These are phyloP conservation scores for Diadema setosum DNA, from an alignment of 35 echinoderm and acorn worm species.

Conservation along the genomic window DNA sequence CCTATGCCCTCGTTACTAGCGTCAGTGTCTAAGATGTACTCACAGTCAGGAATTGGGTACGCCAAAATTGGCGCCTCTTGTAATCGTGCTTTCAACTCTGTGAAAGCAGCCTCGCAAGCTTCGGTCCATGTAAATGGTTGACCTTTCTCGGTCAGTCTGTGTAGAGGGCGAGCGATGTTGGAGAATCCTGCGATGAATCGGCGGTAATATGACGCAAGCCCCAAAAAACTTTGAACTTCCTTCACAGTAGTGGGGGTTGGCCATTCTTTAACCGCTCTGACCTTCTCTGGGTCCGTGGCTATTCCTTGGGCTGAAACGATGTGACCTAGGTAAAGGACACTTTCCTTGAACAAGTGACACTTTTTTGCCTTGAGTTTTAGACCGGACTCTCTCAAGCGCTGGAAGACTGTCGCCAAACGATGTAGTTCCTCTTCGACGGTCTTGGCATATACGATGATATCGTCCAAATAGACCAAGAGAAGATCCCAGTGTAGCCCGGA, in stretches of 20 bases:
- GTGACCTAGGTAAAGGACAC: slow-evolving; percentile 50
- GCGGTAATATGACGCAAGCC: slow-evolving; percentile 44
- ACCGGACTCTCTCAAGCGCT: background rate
- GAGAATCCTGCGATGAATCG: slow-evolving; percentile 31
- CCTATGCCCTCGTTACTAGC: too few relatives aligned
- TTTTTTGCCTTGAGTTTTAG: slow-evolving; percentile 54
- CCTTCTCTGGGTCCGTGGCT: slow-evolving; percentile 26
- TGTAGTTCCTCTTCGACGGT: slow-evolving; percentile 49
- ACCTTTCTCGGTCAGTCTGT: slow-evolving; percentile 2
- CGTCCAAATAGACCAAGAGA: slow-evolving; percentile 63
- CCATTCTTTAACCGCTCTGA: slow-evolving; percentile 19
- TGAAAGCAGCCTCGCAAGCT: too few relatives aligned
- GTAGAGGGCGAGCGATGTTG: slow-evolving; percentile 7
- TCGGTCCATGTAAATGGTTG: too few relatives aligned
- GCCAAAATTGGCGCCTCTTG: too few relatives aligned
- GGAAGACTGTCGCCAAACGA: slow-evolving; percentile 24
- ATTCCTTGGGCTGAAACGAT: slow-evolving; percentile 19
- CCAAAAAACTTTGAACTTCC: slow-evolving; percentile 37
- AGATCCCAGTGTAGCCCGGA: slow-evolving; percentile 41
- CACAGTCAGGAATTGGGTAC: too few relatives aligned
- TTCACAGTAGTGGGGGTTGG: background rate
- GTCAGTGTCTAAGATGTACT: too few relatives aligned
- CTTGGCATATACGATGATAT: slow-evolving; percentile 48
- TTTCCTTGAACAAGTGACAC: slow-evolving; percentile 28
- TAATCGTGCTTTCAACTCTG: too few relatives aligned